These are phyloP conservation scores for Habrosyne pyritoides DNA, from an alignment of 2,888 invertebrate genomes.

Conservation along the genomic window DNA sequence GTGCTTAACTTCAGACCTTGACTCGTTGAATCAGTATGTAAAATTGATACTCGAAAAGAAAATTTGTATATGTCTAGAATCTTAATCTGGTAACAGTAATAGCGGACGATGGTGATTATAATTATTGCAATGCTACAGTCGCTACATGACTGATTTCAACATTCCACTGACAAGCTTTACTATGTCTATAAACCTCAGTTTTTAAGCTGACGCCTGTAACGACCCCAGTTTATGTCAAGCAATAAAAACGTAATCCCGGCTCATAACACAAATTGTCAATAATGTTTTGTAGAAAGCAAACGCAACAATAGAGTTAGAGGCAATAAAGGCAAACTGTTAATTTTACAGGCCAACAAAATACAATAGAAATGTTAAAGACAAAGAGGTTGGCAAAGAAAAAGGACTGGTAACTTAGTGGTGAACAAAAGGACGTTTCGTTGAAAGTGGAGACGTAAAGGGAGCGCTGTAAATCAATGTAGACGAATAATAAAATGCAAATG, in stretches of 20 bases:
- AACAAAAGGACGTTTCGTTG: conserved; percentile 74
- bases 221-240: background rate
- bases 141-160: background rate
- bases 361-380: conserved; percentile 59
- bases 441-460: conserved; percentile 52
- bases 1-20: background rate
- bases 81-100: background rate
- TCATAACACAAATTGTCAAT: conserved; percentile 22
- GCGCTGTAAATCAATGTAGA: conserved; percentile 64
- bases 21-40: background rate
- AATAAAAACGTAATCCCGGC: conserved; percentile 4
- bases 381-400: conserved; percentile 49
- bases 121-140: background rate
- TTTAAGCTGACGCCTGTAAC: background rate
- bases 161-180: background rate
- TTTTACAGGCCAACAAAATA: conserved; percentile 64
- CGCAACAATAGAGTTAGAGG: conserved; percentile 54
- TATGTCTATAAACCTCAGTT: background rate
- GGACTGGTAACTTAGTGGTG: conserved; percentile 64
- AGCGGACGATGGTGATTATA: background rate
- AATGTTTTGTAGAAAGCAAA: conserved; percentile 42
- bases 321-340: conserved; percentile 70
- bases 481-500: conserved; percentile 60
- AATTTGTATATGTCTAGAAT: background rate
- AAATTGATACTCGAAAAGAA: too few relatives aligned